phyloP scores from a whole-genome alignment of 2,797 vertebrate species.

The Lateolabrax maculatus region DNA sequence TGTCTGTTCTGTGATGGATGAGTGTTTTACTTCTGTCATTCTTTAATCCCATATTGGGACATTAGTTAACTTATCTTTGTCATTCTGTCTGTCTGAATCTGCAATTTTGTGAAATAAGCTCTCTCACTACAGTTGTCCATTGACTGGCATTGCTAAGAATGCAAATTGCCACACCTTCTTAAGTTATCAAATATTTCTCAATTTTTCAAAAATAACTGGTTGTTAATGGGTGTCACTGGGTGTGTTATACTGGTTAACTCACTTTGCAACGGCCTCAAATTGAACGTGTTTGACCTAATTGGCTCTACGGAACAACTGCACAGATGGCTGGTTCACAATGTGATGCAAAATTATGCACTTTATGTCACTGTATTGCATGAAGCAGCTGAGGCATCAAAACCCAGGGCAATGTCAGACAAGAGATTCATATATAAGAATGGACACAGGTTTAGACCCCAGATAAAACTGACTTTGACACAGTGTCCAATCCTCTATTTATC shows the following conservation, averaged over 20 bases:
- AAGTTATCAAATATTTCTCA: background rate
- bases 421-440: background rate
- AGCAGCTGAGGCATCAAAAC: too few species aligned
- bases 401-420: background rate
- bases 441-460: background rate
- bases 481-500: background rate
- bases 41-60: conserved; percentile 13
- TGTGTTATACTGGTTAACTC: background rate
- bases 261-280: background rate
- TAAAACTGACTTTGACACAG: too few species aligned
- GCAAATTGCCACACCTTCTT: background rate
- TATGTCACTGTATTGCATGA: too few species aligned
- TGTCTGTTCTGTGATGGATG: conserved; percentile 18
- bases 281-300: too few species aligned
- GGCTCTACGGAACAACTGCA: too few species aligned
- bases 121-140: background rate
- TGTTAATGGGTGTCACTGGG: background rate
- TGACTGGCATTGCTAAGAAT: background rate
- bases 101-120: conserved; percentile 6
- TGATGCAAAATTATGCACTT: too few species aligned
- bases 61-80: conserved; percentile 15
- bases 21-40: background rate
- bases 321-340: too few species aligned
- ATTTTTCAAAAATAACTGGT: background rate
- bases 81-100: conserved; percentile 11